phyloP scores from a whole-genome alignment of 2,888 invertebrate genomes.

The Gibbula magus region DNA sequence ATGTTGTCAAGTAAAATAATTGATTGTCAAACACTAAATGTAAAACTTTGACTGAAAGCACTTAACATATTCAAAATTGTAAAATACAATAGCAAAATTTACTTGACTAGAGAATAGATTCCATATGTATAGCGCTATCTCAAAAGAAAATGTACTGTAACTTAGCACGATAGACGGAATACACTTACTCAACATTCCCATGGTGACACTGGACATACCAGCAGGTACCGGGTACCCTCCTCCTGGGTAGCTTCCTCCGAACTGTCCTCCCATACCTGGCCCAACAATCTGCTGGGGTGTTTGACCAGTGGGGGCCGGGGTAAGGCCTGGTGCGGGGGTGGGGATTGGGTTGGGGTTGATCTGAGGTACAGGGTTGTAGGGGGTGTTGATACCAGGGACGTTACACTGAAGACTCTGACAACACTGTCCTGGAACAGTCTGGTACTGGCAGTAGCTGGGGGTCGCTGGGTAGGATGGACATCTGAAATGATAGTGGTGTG shows the following conservation, averaged over 20 bases:
- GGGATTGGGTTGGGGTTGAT: conserved; percentile 55
- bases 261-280: conserved; percentile 40
- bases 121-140: too few relatives aligned
- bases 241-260: conserved; percentile 40
- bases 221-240: conserved; percentile 43
- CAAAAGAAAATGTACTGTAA: too few relatives aligned
- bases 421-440: conserved; percentile 59
- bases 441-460: conserved; percentile 55
- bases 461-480: conserved; percentile 57
- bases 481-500: conserved; percentile 36
- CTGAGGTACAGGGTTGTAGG: conserved; percentile 58
- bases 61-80: too few relatives aligned
- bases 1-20: too few relatives aligned
- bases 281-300: conserved; percentile 39
- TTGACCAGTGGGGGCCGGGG: conserved; percentile 38
- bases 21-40: too few relatives aligned
- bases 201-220: conserved; percentile 25
- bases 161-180: too few relatives aligned
- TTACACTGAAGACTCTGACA: conserved; percentile 56
- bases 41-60: too few relatives aligned
- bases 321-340: conserved; percentile 45
- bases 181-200: conserved; percentile 32
- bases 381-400: conserved; percentile 54
- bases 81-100: too few relatives aligned
- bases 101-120: too few relatives aligned